Conservation (phyloP, 35 echinoderm and acorn worm genomes). For the Patiria miniata region DNA sequence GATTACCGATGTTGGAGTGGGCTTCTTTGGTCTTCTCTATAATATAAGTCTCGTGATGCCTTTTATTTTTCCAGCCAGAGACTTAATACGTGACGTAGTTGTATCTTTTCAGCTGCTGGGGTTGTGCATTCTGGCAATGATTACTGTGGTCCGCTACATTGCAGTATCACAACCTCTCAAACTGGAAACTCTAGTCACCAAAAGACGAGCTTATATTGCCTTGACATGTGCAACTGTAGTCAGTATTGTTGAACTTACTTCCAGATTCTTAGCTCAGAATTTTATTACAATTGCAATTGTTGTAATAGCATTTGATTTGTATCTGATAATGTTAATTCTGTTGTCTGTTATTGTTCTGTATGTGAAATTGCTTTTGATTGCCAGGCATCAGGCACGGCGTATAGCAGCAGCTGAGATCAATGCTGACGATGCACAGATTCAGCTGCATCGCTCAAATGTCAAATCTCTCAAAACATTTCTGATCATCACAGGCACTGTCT, state of each 20-base stretch:
- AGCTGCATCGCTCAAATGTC: background rate
- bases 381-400: background rate
- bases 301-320: too few species aligned
- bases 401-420: slow-evolving; percentile 19
- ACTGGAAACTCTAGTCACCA: background rate
- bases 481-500: background rate
- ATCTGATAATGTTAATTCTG: background rate
- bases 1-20: too few species aligned
- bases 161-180: background rate
- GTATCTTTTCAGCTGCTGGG: background rate
- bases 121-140: background rate
- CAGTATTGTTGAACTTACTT: background rate
- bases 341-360: background rate
- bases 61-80: too few species aligned
- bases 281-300: background rate
- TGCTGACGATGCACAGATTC: background rate
- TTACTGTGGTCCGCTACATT: slow-evolving; percentile 15
- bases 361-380: background rate
- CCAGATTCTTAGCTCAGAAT: background rate
- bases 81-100: background rate
- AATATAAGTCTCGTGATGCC: too few species aligned
- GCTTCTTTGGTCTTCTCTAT: too few species aligned
- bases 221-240: background rate
- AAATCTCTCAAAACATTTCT: slow-evolving; percentile 6
- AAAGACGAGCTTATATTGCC: background rate